Evolutionary conservation across 2,888 invertebrate genomes (phyloP).

Genomic region (Noctua fimbriata): DNA sequence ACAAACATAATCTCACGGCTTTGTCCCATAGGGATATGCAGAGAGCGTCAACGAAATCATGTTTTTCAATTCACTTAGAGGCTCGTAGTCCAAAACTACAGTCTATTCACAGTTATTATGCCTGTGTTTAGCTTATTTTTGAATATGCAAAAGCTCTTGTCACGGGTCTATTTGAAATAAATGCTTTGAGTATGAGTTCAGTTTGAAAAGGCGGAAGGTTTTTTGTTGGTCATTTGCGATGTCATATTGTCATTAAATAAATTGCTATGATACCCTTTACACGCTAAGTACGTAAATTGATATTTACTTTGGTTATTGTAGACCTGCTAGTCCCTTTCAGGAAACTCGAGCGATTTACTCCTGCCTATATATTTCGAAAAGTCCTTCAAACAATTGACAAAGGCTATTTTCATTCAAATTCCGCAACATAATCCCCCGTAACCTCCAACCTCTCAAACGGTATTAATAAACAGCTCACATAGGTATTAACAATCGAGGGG

Average conservation of each 20-base stretch:
- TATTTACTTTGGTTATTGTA: not conserved
- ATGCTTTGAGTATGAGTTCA: no score
- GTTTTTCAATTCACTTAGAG: not conserved
- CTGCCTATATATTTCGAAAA: not conserved
- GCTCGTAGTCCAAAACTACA: not conserved
- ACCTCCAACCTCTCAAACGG: not conserved
- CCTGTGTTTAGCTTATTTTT: not conserved
- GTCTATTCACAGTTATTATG: no score
- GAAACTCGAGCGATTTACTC: not conserved
- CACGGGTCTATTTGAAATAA: not conserved
- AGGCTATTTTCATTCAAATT: not conserved
- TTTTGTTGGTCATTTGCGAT: not conserved
- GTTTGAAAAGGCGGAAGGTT: not conserved
- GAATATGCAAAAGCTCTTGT: not conserved
- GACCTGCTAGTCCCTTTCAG: not conserved
- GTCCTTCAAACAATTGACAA: conserved; percentile 9
- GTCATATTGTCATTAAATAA: not conserved
- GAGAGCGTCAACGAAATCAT: not conserved
- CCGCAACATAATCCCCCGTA: not conserved
- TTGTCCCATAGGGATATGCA: not conserved
- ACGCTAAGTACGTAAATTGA: not conserved
- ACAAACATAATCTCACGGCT: not conserved
- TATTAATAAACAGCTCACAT: conserved; percentile 27
- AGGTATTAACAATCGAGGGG: conserved; percentile 26
- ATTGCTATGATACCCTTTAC: not conserved